A percentile compares a stretch with the other conserved stretches of the same genome.
Conservation (phyloP, 2,113 vertebrate genomes). For the Hippocampus guttulatus region DNA sequence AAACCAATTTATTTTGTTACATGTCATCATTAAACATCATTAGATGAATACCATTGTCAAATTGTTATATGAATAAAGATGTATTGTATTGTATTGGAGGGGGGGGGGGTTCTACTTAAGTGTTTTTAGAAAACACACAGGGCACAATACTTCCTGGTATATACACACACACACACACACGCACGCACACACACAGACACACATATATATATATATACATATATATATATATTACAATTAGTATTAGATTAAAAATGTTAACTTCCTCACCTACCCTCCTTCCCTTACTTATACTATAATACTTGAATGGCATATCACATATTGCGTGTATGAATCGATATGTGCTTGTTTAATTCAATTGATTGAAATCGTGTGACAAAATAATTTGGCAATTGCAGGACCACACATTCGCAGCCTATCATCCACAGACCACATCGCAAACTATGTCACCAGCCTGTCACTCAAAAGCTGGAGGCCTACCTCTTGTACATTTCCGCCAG, state of each 20-base stretch:
- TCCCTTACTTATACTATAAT: neutral
- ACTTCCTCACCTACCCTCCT: no score
- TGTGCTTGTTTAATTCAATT: neutral
- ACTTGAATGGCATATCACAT: neutral
- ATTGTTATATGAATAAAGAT: no score
- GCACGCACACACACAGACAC: no score
- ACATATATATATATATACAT: no score
- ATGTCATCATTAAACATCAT: neutral
- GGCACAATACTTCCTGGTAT: no score
- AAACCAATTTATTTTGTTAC: no score
- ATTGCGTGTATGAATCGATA: neutral
- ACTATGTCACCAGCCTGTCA: slow-evolving; percentile 31
- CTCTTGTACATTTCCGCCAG: slow-evolving; percentile 60
- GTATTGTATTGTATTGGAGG: no score
- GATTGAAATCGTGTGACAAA: neutral
- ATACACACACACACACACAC: no score
- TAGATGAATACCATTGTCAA: neutral
- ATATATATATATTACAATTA: neutral
- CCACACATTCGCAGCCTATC: neutral
- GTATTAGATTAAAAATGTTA: neutral
- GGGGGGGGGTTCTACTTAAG: no score
- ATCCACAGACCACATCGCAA: slow-evolving; percentile 11
- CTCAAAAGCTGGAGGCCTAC: slow-evolving; percentile 7
- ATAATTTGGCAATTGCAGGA: neutral
- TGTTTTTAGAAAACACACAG: no score